Base-by-base conservation (phyloP, 2,888 invertebrate species). In the Cerceris ruficornis region DNA sequence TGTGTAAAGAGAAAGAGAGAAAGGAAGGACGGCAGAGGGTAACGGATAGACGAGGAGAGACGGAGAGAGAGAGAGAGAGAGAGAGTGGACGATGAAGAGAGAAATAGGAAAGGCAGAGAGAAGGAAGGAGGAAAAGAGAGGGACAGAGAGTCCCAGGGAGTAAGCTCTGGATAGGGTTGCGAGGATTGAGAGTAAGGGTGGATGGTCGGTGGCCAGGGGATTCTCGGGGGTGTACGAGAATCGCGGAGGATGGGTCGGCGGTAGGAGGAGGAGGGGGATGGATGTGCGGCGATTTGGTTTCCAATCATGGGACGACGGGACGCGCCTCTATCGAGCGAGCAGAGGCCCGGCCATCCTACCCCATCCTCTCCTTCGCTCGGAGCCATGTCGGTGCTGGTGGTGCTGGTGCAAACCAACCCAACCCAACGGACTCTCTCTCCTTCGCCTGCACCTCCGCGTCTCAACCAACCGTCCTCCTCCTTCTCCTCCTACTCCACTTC, bases 251-350 rank as follows among this genome's bases (percentile, higher is more conserved):
- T 78, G 81, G 83, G 75, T 75, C 46, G 77, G 57, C 61, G 65
- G 80, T 55, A 75, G 83, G 72, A 83, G 84, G 83, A 77, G 83
- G 76, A 81, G 85, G 85, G 89, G 90, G 90, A 90, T 91, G 91
- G 91, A 91, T 92, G 92, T 92, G 91, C 92, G 92, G 92, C 92
- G 92, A 92, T 92, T 92, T 92, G 92, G 92, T 92, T 92, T 92
- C 92, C 92, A 92, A 92, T 92, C 92, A 92, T 92, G 92, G 91
- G 91, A 92, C 92, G 91, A 90, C 91, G 91, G 90, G 91, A 91
- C 90, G 91, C 92, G 92, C 91, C 91, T 91, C 91, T 92, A 92
- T 92, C 92, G 92, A 92, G 91, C 92, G 92, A 90, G 88, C 89
- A 89, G 87, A 89, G 90, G 89, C 91, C 91, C 91, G 91, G 91